phyloP scores from a whole-genome alignment of 53 echinoderm and acorn worm genomes.

The Temnopleurus reevesii region DNA sequence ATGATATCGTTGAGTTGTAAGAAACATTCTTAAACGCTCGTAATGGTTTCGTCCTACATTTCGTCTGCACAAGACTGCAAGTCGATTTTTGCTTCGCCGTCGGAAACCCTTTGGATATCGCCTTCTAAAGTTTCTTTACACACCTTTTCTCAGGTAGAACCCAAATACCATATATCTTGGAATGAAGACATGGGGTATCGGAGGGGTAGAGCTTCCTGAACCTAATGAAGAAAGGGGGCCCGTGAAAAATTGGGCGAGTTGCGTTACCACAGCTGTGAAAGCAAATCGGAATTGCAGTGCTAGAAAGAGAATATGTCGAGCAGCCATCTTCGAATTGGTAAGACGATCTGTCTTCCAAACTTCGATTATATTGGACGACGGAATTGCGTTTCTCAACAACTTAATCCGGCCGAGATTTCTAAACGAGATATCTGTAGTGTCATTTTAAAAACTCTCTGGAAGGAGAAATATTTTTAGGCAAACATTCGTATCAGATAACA shows the following conservation, averaged over 20 bases:
- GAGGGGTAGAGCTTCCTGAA: constrained; percentile 8
- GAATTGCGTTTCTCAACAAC: constrained; percentile 49
- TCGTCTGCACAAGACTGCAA: too few species aligned
- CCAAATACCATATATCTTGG: constrained; percentile 1
- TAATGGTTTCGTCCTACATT: too few species aligned
- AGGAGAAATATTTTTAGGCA: constrained; percentile 10
- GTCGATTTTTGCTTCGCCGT: too few species aligned
- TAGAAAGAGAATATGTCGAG: constrained; percentile 22
- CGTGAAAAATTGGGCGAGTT: constrained; percentile 48
- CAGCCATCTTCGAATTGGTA: constrained; percentile 45
- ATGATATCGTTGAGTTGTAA: too few species aligned
- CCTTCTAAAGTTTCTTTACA: neutral
- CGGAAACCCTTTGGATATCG: neutral
- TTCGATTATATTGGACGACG: constrained; percentile 47
- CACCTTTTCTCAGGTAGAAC: constrained; percentile 11
- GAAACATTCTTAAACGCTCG: too few species aligned
- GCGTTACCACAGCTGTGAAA: constrained; percentile 53
- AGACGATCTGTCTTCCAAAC: constrained; percentile 50
- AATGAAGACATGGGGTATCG: constrained; percentile 28
- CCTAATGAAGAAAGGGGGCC: constrained; percentile 46
- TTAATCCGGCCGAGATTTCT: neutral
- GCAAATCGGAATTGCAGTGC: constrained; percentile 23
- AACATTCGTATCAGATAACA: neutral
- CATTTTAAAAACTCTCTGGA: neutral
- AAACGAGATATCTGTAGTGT: neutral